Evolutionary conservation across 2,113 vertebrate species (phyloP), one percentile per base, ranked within the genome.

Genomic region (Hypocryptadius cinnamomeus): DNA sequence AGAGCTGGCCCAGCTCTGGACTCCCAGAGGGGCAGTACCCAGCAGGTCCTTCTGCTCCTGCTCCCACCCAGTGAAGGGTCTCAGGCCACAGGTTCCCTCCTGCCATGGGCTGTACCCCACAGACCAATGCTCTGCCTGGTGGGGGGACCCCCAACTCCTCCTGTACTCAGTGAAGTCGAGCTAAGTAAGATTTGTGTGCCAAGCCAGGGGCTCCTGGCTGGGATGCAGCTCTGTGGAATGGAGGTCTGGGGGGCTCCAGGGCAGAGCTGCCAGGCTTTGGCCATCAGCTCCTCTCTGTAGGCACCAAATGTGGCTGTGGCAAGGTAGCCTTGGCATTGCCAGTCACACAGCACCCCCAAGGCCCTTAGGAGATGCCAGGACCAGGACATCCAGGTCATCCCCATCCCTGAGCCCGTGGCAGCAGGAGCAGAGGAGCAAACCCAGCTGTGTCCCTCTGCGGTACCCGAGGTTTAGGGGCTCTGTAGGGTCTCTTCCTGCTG

Each of bases 171-270:
- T 1, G 4, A 53, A n/a, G 4, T 13, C 0, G 3, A 40, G 30
- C 18, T 2, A 5, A 39, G 11, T 0, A 12, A 57, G 12, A 51
- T 82, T 51, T 45, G 11, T 15, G 0, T 25, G 61, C 79, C 4
- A 14, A 59, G 24, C 21, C 47, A 54, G 37, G 19, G 33, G n/a
- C 33, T 47, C 31, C 42, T 2, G 17, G 50, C 8, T 0, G 6
- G 48, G 45, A 40, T 0, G 3, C 1, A 45, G 24, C 33, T 20
- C 31, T 56, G 39, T 0, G 0, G n/a, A 18, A 28, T 2, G 4
- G 33, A 35, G 10, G 17, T 11, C 13, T 54, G 44, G n/a, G 39
- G 31, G 25, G 19, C 15, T n/a, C 42, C 42, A 5, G 31, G 14
- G 15, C 17, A 21, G 14, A 35, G 63, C 3, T 14, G 27, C 7